A percentile compares a stretch with the other conserved stretches of the same genome.
These are phyloP conservation scores for Drosophila auraria DNA, from an alignment of 1,140 invertebrate genomes.

Conservation along the genomic window DNA sequence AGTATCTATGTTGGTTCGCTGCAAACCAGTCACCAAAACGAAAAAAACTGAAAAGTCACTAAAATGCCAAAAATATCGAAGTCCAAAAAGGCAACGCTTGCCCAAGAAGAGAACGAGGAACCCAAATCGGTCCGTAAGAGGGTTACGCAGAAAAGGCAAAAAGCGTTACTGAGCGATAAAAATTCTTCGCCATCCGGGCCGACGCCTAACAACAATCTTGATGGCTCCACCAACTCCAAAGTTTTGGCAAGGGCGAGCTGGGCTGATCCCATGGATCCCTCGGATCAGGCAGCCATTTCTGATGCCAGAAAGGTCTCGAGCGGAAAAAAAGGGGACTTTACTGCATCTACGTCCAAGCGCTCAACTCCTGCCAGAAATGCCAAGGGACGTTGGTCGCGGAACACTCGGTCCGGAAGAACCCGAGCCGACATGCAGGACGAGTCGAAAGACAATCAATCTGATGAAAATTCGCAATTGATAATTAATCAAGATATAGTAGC, in stretches of 20 bases:
- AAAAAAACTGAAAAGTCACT: not conserved
- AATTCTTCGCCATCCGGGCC: too few species aligned
- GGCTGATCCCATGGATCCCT: not conserved
- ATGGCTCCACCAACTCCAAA: not conserved
- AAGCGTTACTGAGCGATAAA: not conserved
- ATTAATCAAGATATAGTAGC: not conserved
- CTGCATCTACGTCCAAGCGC: not conserved
- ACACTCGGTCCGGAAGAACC: not conserved
- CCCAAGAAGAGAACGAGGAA: too few species aligned
- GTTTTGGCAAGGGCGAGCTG: not conserved
- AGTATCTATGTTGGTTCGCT: not conserved
- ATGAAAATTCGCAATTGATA: too few species aligned
- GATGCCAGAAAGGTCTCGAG: too few species aligned
- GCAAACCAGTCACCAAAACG: not conserved
- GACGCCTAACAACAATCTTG: not conserved
- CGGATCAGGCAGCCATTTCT: too few species aligned
- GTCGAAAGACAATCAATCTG: not conserved
- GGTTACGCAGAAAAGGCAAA: too few species aligned
- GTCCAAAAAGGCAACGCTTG: not conserved
- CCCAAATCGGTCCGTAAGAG: not conserved
- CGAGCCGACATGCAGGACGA: too few species aligned
- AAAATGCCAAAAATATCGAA: not conserved
- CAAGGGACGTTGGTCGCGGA: not conserved
- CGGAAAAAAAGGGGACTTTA: not conserved
- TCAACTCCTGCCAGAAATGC: not conserved